Base-by-base conservation (phyloP, 2,113 vertebrate species). In the Tachysurus fulvidraco region DNA sequence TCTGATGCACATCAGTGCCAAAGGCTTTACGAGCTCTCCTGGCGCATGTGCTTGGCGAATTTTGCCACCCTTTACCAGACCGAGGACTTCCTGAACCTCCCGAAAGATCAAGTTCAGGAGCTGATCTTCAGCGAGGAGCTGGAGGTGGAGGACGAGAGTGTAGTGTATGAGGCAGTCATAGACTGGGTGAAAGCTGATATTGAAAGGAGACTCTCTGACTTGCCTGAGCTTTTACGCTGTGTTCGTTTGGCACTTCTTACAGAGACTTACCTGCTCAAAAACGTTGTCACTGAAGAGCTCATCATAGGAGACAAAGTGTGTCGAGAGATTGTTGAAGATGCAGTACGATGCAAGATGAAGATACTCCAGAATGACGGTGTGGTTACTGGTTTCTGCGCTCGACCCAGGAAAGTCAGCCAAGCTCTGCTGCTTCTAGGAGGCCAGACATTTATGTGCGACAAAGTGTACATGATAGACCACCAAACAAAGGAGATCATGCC, bases 401-500 rank as follows among this genome's bases (percentile, higher is more conserved):
- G 94, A n/a, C 96, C 96, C 2, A 89, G 96, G 7, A 96, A 96
- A 87, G 95, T 96, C 30, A 96, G 94, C 91, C 96, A 96, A 86
- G 95, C 95, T 13, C 92, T 96, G 80, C 91, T 96, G 76, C 95
- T 96, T 62, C 93, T 96, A 65, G 96, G 96, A 7, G 96, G 96
- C 8, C 96, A 96, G 90, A 96, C 95, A 0, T 96, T 96, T 88
- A 95, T 96, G 95, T 96, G 96, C 17, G 96, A 96, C 89, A 96
- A 96, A 91, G 93, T 96, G n/a, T 96, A 96, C 88, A 91, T 95
- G 91, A 95, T 96, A 0, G 96, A 96, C 89, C 94, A 95, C 89
- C 96, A 95, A 90, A 94, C 95, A 12, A 96, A 96, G 83, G 95
- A 96, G 85, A 96, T 96, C 90, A 96, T 94, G 6, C 96, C 95